A percentile compares a stretch with the other conserved stretches of the same genome.
Evolutionary conservation across 2,888 invertebrate genomes (phyloP).

Genomic region (Philonicus albiceps): DNA sequence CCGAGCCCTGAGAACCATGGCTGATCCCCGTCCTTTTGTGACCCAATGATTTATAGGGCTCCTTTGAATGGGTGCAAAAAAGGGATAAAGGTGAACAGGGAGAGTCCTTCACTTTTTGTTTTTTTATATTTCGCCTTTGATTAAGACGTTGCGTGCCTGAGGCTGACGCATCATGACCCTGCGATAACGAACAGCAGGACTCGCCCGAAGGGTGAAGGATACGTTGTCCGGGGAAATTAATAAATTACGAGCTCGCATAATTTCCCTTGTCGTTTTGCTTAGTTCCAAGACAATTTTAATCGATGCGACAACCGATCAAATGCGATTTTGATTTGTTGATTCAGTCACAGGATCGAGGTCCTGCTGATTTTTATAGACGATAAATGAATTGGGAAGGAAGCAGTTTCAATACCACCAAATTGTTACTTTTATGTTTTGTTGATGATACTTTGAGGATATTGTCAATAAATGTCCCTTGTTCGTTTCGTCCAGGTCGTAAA

Average conservation of each 20-base stretch:
- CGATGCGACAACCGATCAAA: slow-evolving; percentile 10
- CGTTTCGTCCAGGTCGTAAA: background rate
- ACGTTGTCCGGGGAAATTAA: background rate
- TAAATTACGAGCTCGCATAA: slow-evolving; percentile 26
- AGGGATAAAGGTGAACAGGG: slow-evolving; percentile 32
- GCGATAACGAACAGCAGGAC: slow-evolving; percentile 8
- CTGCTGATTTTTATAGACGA: background rate
- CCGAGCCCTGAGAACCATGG: slow-evolving; percentile 37
- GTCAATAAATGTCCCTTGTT: background rate
- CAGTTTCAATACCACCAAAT: background rate
- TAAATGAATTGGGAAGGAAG: background rate
- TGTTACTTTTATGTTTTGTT: slow-evolving; percentile 34
- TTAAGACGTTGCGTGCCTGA: slow-evolving; percentile 37
- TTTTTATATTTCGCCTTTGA: slow-evolving; percentile 27
- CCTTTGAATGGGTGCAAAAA: slow-evolving; percentile 15
- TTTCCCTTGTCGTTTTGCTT: slow-evolving; percentile 15
- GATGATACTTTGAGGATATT: background rate
- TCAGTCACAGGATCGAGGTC: background rate
- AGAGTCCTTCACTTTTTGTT: slow-evolving; percentile 10
- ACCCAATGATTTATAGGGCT: slow-evolving; percentile 21
- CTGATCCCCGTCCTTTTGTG: slow-evolving; percentile 22
- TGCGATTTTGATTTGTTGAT: slow-evolving; percentile 32
- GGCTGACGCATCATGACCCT: slow-evolving; percentile 17
- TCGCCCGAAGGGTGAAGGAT: slow-evolving; percentile 3
- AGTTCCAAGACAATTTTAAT: slow-evolving; percentile 12